These are phyloP conservation scores for Rotaria magnacalcarata DNA, from an alignment of 2,888 invertebrate genomes.

Conservation along the genomic window DNA sequence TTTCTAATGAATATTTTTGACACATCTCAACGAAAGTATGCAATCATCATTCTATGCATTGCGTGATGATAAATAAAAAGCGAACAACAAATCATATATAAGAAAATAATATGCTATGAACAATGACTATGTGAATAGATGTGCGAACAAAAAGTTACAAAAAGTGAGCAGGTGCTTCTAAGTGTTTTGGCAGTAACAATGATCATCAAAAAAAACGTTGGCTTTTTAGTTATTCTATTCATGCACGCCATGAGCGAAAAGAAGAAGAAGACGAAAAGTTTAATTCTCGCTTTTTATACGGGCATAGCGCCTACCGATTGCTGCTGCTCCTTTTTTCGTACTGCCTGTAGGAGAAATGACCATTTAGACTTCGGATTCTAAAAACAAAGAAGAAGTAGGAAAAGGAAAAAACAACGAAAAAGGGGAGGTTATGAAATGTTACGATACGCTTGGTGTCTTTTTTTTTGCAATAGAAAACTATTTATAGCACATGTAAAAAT, in stretches of 20 bases:
- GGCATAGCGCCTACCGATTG: conserved; percentile 26
- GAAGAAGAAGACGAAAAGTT: neutral
- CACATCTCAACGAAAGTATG: too few species aligned
- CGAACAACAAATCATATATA: neutral
- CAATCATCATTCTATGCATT: neutral
- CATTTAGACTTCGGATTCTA: conserved; percentile 44
- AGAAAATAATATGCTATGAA: neutral
- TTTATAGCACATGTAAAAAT: neutral
- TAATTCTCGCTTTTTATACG: neutral
- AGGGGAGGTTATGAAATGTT: neutral
- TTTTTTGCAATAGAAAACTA: neutral
- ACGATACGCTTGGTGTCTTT: neutral
- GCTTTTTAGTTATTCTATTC: too few species aligned
- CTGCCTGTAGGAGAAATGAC: conserved; percentile 45
- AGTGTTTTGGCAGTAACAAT: neutral
- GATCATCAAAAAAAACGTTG: neutral
- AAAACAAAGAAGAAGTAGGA: conserved; percentile 31
- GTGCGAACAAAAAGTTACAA: neutral
- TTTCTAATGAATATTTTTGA: too few species aligned
- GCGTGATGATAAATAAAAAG: neutral
- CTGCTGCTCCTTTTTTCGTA: conserved; percentile 39
- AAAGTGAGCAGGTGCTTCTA: neutral
- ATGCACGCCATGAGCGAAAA: neutral
- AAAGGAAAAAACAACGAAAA: neutral
- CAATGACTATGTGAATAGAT: neutral